A percentile compares a stretch with the other conserved stretches of the same genome.
Conservation (phyloP, 2,113 vertebrate genomes). For the Anhinga rufa region DNA sequence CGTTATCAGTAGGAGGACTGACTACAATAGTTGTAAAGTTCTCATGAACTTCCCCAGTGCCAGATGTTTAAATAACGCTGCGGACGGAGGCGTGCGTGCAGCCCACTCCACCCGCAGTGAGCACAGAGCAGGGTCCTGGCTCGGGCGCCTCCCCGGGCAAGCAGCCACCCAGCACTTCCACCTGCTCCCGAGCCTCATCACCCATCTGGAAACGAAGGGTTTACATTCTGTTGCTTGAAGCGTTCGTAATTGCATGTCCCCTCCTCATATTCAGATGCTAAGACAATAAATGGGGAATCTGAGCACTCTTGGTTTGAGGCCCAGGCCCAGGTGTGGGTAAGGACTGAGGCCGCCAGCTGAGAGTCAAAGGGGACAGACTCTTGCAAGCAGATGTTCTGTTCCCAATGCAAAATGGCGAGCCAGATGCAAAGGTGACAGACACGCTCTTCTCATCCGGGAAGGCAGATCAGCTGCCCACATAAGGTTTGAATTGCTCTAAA, state of each 20-base stretch:
- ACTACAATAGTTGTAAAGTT: neutral
- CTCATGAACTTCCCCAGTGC: neutral
- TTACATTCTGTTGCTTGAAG: neutral
- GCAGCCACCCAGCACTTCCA: neutral
- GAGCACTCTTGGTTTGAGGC: neutral
- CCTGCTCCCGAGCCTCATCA: neutral
- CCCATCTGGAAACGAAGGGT: neutral
- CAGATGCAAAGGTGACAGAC: neutral
- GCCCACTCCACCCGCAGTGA: rapidly evolving
- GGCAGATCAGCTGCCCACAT: neutral
- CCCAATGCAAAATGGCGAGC: neutral
- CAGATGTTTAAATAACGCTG: neutral
- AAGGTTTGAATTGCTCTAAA: neutral
- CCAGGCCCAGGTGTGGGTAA: neutral
- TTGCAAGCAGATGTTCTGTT: neutral
- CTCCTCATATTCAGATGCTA: neutral
- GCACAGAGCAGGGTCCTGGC: neutral
- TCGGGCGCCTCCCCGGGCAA: neutral
- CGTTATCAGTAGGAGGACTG: neutral
- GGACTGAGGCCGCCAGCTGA: neutral
- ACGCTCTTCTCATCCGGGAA: neutral
- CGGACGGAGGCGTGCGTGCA: neutral
- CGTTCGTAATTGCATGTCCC: neutral
- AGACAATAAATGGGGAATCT: neutral
- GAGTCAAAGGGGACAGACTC: neutral